These are phyloP conservation scores for Tryphoninae sp. DNA, from an alignment of 2,888 invertebrate species.

Conservation along the genomic window DNA sequence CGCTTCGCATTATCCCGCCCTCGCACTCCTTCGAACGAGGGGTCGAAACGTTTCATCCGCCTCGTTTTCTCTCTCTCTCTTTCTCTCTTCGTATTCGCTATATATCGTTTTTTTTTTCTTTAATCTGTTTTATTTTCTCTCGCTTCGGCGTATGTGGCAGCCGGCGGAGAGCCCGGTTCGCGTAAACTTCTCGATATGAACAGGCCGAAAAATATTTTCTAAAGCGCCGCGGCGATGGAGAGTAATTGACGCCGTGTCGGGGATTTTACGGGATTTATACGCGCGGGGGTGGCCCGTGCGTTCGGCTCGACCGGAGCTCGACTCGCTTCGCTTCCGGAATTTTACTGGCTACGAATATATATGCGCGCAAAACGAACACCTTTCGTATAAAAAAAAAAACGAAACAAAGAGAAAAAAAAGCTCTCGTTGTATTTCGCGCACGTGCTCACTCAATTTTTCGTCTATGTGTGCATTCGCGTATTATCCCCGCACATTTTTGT, in stretches of 20 bases:
- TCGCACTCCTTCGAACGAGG: slow-evolving; percentile 4
- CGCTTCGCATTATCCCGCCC: slow-evolving; percentile 40
- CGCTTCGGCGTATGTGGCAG: not conserved
- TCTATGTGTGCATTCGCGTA: not conserved
- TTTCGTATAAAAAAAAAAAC: not conserved
- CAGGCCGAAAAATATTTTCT: slow-evolving; percentile 19
- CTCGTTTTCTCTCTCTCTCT: slow-evolving; percentile 5
- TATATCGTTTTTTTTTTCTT: slow-evolving; percentile 3
- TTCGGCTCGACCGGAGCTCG: not conserved
- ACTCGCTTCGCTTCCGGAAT: slow-evolving; percentile 30
- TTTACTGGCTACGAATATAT: slow-evolving; percentile 24
- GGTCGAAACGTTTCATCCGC: not conserved
- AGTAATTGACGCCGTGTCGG: slow-evolving; percentile 53
- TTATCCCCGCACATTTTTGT: slow-evolving; percentile 11
- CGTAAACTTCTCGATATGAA: slow-evolving; percentile 12
- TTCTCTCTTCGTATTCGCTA: not conserved
- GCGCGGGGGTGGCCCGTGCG: slow-evolving; percentile 5
- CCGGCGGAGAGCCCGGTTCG: not conserved
- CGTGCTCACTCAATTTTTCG: slow-evolving; percentile 5
- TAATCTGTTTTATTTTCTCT: slow-evolving; percentile 4
- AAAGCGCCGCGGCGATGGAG: slow-evolving; percentile 40
- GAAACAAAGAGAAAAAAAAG: not conserved
- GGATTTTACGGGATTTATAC: slow-evolving; percentile 58
- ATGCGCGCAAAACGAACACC: not conserved
- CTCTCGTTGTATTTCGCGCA: slow-evolving; percentile 35